Base-by-base conservation (phyloP, 2,888 invertebrate species). In the Euzetes globulus region DNA sequence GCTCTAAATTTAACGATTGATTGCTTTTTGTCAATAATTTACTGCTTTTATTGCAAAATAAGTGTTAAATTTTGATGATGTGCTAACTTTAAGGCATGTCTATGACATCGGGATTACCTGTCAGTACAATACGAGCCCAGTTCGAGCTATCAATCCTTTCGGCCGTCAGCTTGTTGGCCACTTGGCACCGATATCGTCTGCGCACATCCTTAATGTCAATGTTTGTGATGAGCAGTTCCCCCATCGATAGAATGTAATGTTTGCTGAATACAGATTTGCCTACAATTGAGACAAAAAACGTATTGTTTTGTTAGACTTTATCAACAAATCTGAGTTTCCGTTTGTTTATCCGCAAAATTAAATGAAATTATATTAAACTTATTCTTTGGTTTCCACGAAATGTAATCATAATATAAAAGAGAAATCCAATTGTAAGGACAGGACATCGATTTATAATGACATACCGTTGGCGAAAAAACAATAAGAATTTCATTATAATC, bases 171-270 rank as follows among this genome's bases (percentile, higher is more conserved):
- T 29, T 58, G 65, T 78, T 78, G 6, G 72, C 74, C 0, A 79
- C 78, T 72, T 79, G 79, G 37, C 79, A 79, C 11, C 79, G 72
- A 58, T 77, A 79, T 9, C 78, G 72, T 6, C 77, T 60, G 15
- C 72, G 74, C 1, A 76, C 72, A 70, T 79, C 79, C 9, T 65
- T 19, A 25, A 72, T 29, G 45, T 76, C 75, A 45, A 78, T 74
- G 5, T 76, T 75, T 1, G 75, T 72, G 22, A 79, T 75, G 58
- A 78, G 76, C 1, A 79, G 70, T 17, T 77, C 76, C n/a, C 79
- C 79, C 17, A 73, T 76, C 9, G 75, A 37, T n/a, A 76, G 41
- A 41, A 76, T 52, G 22, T 68, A 60, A 52, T 76, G 72, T 65
- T 68, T 75, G 17, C 25, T 70, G 1, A 45, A 45, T 15, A 70